These are phyloP conservation scores for Diarsia brunnea DNA, from an alignment of 2,888 invertebrate species.

Conservation along the genomic window DNA sequence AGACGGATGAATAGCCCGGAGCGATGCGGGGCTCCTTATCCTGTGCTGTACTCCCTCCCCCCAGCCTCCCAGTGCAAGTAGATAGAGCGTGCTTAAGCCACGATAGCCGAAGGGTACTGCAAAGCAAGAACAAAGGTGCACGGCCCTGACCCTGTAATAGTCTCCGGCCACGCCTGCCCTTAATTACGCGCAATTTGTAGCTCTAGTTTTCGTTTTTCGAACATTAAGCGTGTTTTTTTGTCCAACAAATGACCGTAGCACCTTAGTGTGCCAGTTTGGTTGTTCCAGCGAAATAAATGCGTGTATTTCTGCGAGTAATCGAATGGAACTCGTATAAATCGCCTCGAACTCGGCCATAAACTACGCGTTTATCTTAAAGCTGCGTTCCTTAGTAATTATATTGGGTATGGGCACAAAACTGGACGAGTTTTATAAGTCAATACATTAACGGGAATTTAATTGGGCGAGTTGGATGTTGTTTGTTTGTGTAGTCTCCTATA, in stretches of 20 bases:
- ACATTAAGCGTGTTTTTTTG: slow-evolving; percentile 49
- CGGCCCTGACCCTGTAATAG: slow-evolving; percentile 72
- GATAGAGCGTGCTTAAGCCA: slow-evolving; percentile 71
- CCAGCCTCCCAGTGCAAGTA: slow-evolving; percentile 58
- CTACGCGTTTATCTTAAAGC: slow-evolving; percentile 50
- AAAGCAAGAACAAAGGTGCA: slow-evolving; percentile 69
- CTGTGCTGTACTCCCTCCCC: slow-evolving; percentile 59
- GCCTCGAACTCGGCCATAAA: slow-evolving; percentile 48
- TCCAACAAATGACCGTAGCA: slow-evolving; percentile 17
- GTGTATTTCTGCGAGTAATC: slow-evolving; percentile 24
- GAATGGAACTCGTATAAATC: slow-evolving; percentile 50
- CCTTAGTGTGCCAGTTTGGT: slow-evolving; percentile 29
- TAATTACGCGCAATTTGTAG: slow-evolving; percentile 68
- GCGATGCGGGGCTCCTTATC: slow-evolving; percentile 73
- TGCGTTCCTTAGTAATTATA: slow-evolving; percentile 45
- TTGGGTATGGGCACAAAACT: slow-evolving; percentile 47
- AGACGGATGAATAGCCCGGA: slow-evolving; percentile 76
- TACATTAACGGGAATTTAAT: slow-evolving; percentile 58
- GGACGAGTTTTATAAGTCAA: slow-evolving; percentile 61
- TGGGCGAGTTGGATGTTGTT: slow-evolving; percentile 38
- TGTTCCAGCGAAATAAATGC: slow-evolving; percentile 37
- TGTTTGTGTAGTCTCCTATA: slow-evolving; percentile 29
- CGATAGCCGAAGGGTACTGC: slow-evolving; percentile 71
- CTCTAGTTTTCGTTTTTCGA: slow-evolving; percentile 53
- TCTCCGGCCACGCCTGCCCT: slow-evolving; percentile 61